These are phyloP conservation scores for Drosophila bocki DNA, from an alignment of 1,140 invertebrate species.

Conservation along the genomic window DNA sequence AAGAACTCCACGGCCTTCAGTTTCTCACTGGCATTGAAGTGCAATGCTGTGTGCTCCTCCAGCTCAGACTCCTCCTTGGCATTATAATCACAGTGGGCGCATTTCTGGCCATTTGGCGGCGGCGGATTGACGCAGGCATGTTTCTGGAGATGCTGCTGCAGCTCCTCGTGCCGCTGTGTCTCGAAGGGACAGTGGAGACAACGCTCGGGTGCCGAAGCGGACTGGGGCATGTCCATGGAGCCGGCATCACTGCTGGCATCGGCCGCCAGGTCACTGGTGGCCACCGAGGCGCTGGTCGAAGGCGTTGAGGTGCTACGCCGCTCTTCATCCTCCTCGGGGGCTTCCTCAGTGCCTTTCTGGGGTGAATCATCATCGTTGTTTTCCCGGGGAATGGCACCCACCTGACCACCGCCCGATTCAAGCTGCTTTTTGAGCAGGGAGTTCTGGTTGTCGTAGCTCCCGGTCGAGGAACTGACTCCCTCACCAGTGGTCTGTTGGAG, in stretches of 20 bases:
- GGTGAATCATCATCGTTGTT: constrained; percentile 6
- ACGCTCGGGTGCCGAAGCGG: constrained; percentile 88
- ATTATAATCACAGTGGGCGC: constrained; percentile 93
- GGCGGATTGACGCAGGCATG: constrained; percentile 90
- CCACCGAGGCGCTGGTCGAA: constrained; percentile 73
- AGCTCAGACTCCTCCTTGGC: constrained; percentile 84
- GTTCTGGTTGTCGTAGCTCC: constrained; percentile 59
- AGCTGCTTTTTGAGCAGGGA: constrained; percentile 79
- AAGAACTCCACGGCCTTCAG: constrained; percentile 76
- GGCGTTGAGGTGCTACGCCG: constrained; percentile 62
- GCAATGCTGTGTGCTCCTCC: constrained; percentile 74
- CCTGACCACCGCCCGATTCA: constrained; percentile 59
- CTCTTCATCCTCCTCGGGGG: constrained; percentile 55
- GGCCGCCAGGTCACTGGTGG: constrained; percentile 70
- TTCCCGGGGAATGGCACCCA: constrained; percentile 10
- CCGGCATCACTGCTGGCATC: constrained; percentile 72
- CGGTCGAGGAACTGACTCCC: constrained; percentile 47
- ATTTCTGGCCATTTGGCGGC: constrained; percentile 88
- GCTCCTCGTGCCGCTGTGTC: constrained; percentile 55
- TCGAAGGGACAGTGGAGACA: constrained; percentile 87
- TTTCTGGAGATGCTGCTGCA: constrained; percentile 86
- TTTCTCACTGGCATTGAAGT: constrained; percentile 80
- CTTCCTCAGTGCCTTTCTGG: constrained; percentile 5
- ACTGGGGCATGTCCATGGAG: constrained; percentile 78
- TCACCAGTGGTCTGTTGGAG: constrained; percentile 73